These are phyloP conservation scores for Ginglymostoma cirratum DNA, from an alignment of 2,113 vertebrate genomes.

Conservation along the genomic window DNA sequence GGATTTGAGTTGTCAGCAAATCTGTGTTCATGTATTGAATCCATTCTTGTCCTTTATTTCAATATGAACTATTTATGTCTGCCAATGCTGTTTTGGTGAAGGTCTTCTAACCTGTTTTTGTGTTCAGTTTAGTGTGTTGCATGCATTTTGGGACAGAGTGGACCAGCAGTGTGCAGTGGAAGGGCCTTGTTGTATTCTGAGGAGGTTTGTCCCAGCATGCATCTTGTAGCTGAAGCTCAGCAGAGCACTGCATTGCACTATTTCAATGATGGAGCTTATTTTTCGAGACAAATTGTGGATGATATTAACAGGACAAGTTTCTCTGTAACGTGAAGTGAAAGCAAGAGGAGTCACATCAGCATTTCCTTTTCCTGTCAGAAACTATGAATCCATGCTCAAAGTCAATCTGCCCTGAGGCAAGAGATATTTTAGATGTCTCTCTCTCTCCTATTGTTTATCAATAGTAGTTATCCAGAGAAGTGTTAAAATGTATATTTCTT, in stretches of 20 bases:
- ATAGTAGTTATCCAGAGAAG: not conserved
- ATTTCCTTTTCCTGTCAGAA: conserved; percentile 31
- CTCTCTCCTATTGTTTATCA: not conserved
- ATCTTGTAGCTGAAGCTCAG: no score
- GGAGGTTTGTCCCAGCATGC: no score
- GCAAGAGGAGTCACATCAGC: not conserved
- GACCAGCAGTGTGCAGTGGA: not conserved
- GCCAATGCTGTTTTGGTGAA: not conserved
- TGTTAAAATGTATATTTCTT: not conserved
- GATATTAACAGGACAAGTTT: not conserved
- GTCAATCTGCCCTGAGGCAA: conserved; percentile 27
- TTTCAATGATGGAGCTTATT: not conserved
- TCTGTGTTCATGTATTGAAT: not conserved
- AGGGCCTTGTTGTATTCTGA: not conserved
- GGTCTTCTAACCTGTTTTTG: not conserved
- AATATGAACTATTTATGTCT: not conserved
- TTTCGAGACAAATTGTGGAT: not conserved
- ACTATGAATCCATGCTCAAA: not conserved
- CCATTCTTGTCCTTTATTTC: not conserved
- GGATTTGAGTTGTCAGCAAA: not conserved
- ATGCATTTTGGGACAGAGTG: not conserved
- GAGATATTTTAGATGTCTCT: not conserved
- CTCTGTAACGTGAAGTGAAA: not conserved
- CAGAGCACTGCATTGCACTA: not conserved
- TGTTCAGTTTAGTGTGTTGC: not conserved